A percentile compares a stretch with the other conserved stretches of the same genome.
Conservation (phyloP, 2,113 vertebrate genomes). For the Oenanthe oenanthe region DNA sequence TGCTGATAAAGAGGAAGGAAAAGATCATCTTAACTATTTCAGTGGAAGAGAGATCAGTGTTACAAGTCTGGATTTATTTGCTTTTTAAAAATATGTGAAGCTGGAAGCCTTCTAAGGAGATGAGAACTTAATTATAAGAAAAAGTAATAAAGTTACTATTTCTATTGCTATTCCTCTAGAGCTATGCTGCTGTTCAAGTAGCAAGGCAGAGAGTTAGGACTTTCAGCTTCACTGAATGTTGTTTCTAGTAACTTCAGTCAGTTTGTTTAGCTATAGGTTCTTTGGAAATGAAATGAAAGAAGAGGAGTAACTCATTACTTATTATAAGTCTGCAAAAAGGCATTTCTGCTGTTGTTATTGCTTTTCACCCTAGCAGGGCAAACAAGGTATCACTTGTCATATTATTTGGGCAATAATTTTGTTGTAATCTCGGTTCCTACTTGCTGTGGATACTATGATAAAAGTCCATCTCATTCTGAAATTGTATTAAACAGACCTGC, state of each 20-base stretch:
- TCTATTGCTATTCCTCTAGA: neutral
- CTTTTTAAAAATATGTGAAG: neutral
- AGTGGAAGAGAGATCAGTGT: neutral
- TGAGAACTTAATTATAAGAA: neutral
- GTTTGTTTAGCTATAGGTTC: neutral
- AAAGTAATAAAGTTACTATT: neutral
- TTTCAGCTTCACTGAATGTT: neutral
- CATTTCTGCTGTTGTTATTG: neutral
- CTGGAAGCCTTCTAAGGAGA: neutral
- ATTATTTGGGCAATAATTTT: neutral
- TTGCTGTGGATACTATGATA: neutral
- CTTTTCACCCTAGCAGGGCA: neutral
- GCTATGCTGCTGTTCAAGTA: neutral
- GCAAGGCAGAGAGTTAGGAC: neutral
- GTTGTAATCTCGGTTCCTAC: neutral
- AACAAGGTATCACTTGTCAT: neutral
- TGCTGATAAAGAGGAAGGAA: neutral
- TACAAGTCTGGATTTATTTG: neutral
- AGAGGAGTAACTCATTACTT: neutral
- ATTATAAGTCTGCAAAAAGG: neutral
- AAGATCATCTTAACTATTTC: neutral
- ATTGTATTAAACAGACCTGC: neutral
- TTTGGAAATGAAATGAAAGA: neutral
- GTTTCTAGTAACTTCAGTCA: neutral
- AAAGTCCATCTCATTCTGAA: neutral